These are phyloP conservation scores for Sclerurus mexicanus DNA, from an alignment of 2,113 vertebrate species.

Conservation along the genomic window DNA sequence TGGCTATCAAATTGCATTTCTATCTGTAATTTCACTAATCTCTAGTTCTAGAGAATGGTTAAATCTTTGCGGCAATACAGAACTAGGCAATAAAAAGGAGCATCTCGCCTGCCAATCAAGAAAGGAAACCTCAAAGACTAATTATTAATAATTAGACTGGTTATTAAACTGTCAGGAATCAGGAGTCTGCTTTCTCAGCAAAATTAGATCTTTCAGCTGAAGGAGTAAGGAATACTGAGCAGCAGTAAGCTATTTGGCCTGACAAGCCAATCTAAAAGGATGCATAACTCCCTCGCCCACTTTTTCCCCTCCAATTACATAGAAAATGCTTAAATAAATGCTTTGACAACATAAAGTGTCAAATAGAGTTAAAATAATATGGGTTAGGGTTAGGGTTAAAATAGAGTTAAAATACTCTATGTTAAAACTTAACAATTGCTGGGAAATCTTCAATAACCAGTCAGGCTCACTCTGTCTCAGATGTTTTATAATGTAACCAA, in stretches of 20 bases:
- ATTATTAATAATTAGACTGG: background rate
- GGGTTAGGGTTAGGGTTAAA: too few relatives aligned
- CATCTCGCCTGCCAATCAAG: background rate
- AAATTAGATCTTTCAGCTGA: background rate
- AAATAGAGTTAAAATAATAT: background rate
- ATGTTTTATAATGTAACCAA: background rate
- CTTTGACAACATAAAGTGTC: background rate
- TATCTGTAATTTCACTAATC: background rate
- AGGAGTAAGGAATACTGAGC: background rate
- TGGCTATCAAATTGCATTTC: background rate
- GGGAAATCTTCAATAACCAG: background rate
- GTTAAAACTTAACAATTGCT: background rate
- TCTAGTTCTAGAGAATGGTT: background rate
- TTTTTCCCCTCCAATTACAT: background rate
- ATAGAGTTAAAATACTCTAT: background rate
- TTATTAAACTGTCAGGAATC: background rate
- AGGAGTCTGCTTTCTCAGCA: background rate
- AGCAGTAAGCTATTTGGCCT: background rate
- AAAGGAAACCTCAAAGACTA: background rate
- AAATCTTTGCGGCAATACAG: background rate
- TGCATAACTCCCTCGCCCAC: fast-evolving
- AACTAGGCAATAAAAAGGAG: background rate
- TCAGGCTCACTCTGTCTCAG: background rate
- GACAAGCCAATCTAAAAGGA: background rate
- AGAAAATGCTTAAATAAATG: background rate